phyloP scores from a whole-genome alignment of 37 sponge, comb jelly and placozoan species.

The Spongia lamella region DNA sequence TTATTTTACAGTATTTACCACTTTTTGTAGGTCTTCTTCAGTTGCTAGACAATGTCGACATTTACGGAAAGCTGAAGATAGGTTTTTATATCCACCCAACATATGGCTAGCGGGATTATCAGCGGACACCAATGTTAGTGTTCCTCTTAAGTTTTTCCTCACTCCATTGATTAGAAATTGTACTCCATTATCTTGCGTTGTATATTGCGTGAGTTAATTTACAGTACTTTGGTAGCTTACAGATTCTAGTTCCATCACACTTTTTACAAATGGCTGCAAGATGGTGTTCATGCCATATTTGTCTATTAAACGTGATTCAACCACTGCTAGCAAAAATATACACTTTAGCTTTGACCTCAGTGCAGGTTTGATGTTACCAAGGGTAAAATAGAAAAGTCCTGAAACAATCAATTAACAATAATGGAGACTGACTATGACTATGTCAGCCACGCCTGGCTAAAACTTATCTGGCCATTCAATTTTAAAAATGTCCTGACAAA shows the following conservation, averaged over 20 bases:
- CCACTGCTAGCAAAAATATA: not conserved
- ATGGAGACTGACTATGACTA: too few relatives aligned
- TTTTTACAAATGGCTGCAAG: not conserved
- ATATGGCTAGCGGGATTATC: slow-evolving; percentile 11
- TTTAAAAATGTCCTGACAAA: too few relatives aligned
- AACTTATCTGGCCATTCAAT: too few relatives aligned
- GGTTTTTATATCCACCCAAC: slow-evolving; percentile 10
- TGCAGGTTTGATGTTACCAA: slow-evolving; percentile 10
- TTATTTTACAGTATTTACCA: not conserved
- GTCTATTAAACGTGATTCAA: not conserved
- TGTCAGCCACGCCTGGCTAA: too few relatives aligned
- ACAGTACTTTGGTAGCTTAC: not conserved
- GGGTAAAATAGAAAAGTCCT: slow-evolving; percentile 12
- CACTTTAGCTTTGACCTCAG: slow-evolving; percentile 9
- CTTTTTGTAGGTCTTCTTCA: slow-evolving; percentile 16
- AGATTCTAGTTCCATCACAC: slow-evolving; percentile 1
- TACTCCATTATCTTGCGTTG: slow-evolving; percentile 5
- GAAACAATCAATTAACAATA: too few relatives aligned
- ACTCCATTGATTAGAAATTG: slow-evolving; percentile 2
- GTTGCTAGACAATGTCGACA: slow-evolving; percentile 13
- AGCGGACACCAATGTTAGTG: slow-evolving; percentile 13
- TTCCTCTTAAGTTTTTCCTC: not conserved
- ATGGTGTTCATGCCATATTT: slow-evolving; percentile 17
- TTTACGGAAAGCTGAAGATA: slow-evolving; percentile 20
- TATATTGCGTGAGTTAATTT: not conserved